Evolutionary conservation across 2,113 vertebrate genomes (phyloP), one percentile per base, ranked within the genome.

Genomic region (Stercorarius parasiticus): DNA sequence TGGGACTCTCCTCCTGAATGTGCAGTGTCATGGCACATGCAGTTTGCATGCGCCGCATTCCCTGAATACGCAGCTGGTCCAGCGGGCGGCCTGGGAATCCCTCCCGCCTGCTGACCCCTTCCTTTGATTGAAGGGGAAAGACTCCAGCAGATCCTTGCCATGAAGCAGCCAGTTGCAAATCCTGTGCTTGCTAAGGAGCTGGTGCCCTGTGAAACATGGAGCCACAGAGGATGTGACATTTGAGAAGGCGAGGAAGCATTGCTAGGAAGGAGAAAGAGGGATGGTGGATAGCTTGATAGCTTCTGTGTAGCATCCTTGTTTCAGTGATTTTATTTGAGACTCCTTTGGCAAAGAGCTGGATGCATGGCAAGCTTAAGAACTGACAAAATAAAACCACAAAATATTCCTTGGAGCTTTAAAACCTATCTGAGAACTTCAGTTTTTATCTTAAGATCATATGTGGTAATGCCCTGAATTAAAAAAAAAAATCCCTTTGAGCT

Each of bases 61-160:
- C 25, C 74, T 81, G 40, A 10, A 10, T 10, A 5, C 0, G 0
- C 3, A 6, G 43, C 64, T 59, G 55, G 7, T 61, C 50, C 20
- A 13, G 65, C 2, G 1, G 27, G 49, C 55, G 56, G 43, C 82
- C 42, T 56, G 61, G 55, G 40, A 40, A 23, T 74, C 17, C 45
- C 18, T 19, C 20, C 15, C 8, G 2, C 45, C n/a, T 50, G 72
- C 82, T 84, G 77, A 25, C 13, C 32, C 42, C 45, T 58, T 87
- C 84, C 49, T 71, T 30, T 66, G 36, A 17, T 50, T 20, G 19
- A 29, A 50, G 32, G 42, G 42, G 36, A 59, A 3, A 16, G 49
- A 17, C 26, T 45, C 59, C n/a, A 67, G 86, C 43, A 88, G 49
- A 22, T 56, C 34, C 21, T 66, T 74, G 47, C 62, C 2, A 1